phyloP scores from a whole-genome alignment of 1,140 invertebrate species.

The Batillaria attramentaria region DNA sequence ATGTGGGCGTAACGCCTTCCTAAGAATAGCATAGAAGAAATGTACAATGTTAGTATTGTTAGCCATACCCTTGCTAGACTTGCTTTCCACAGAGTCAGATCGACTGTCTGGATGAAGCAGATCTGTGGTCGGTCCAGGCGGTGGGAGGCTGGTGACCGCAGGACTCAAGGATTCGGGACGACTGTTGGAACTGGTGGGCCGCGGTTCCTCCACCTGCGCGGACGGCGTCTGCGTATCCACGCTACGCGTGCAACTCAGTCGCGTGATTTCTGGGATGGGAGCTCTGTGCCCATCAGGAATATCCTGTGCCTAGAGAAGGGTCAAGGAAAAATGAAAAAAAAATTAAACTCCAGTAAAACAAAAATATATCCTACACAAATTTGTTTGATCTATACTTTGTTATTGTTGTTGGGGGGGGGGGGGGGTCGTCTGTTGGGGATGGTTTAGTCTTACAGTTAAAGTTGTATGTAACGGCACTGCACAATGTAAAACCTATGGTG shows the following conservation, averaged over 20 bases:
- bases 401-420: no score
- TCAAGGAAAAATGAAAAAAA: no score
- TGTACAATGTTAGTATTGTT: no score
- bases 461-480: no score
- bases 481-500: no score
- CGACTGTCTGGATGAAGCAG: slow-evolving; percentile 74
- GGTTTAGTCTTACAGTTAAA: no score
- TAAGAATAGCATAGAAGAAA: no score
- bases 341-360: no score
- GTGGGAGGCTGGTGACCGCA: slow-evolving; percentile 60
- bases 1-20: no score
- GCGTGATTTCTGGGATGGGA: slow-evolving; percentile 83
- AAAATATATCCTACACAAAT: no score
- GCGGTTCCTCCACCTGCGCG: slow-evolving; percentile 69
- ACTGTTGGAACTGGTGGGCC: slow-evolving; percentile 14
- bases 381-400: no score
- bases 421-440: no score
- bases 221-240: slow-evolving; percentile 89
- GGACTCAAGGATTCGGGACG: slow-evolving; percentile 64
- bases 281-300: slow-evolving; percentile 86
- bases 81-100: slow-evolving; percentile 49
- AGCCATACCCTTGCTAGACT: slow-evolving; percentile 50
- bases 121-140: slow-evolving; percentile 7
- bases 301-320: slow-evolving; percentile 59
- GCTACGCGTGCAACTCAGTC: slow-evolving; percentile 76